Base-by-base conservation (phyloP, 2,797 vertebrate genomes). In the Etheostoma perlongum region DNA sequence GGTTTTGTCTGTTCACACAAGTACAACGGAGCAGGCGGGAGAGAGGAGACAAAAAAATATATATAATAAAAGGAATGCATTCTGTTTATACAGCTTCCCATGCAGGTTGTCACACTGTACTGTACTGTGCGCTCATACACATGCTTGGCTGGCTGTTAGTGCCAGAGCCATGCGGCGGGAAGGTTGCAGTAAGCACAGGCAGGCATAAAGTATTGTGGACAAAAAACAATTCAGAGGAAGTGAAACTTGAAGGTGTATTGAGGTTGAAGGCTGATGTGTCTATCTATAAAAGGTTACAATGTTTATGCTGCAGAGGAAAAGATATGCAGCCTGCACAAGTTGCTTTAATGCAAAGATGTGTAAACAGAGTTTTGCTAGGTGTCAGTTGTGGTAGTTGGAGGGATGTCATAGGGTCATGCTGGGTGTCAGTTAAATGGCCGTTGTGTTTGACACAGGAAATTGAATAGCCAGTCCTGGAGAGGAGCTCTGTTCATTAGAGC, bases 111-210 rank as follows among this genome's bases (percentile, higher is more conserved):
- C 76, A 82, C 21, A 15, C 58, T 60, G 67, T 27, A 15, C 54
- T 60, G 67, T 36, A 69, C 63, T 62, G 67, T 65, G 61, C 19
- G 52, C 72, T 81, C 78, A 74, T 46, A 90, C 72, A 92, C 94
- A 95, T 94, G 94, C 94, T 90, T 63, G 86, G 90, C 91, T 87
- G 89, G 81, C 89, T 36, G 63, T 79, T 81, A 52, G 69, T 55
- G 88, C 83, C 90, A 68, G 88, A 86, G 84, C 90, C 88, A 91
- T 92, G 92, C 91, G 60, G 61, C 79, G 67, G 79, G 74, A 68
- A 71, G 77, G 88, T 75, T 81, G 84, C 85, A 89, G 67, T 51
- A 68, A 87, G 81, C 83, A 82, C 69, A 73, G 84, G 83, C 85
- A 91, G 86, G 75, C 88, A 86, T 83, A 62, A 30, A 60, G 51